A percentile compares a stretch with the other conserved stretches of the same genome.
Evolutionary conservation across 2,797 vertebrate species (phyloP).

Genomic region (Merluccius polli): DNA sequence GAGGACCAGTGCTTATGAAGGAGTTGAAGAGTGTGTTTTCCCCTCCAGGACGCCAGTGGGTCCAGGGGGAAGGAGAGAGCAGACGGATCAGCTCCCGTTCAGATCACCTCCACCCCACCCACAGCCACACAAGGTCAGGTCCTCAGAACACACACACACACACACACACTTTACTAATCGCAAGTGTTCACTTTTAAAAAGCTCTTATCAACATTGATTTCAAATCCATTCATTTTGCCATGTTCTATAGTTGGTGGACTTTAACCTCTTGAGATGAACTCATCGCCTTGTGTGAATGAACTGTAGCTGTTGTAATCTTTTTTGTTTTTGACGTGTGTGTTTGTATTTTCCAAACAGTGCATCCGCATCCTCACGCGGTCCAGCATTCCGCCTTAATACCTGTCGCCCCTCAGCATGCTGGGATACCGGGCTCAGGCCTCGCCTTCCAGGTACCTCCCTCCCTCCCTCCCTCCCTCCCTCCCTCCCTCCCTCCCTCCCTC

Average conservation of each 20-base stretch:
- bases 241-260: neutral
- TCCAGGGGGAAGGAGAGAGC: slow-evolving; percentile 64
- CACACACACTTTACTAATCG: neutral
- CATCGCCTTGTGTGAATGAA: neutral
- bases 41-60: slow-evolving; percentile 74
- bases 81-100: slow-evolving; percentile 56
- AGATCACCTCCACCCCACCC: slow-evolving; percentile 55
- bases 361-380: slow-evolving; percentile 61
- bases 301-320: neutral
- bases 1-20: neutral
- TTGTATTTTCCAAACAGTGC: slow-evolving; percentile 49
- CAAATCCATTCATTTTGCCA: too few species aligned
- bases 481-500: neutral
- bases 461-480: neutral
- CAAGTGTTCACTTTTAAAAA: neutral
- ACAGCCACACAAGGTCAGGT: slow-evolving; percentile 54
- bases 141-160: neutral
- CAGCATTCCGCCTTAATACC: slow-evolving; percentile 80
- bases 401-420: slow-evolving; percentile 68
- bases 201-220: too few species aligned
- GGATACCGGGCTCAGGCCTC: slow-evolving; percentile 72
- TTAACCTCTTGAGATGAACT: neutral
- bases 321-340: neutral
- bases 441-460: slow-evolving; percentile 81
- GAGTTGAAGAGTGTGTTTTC: neutral